Evolutionary conservation across 2,797 vertebrate species (phyloP).

Genomic region (Myiothlypis coronata): DNA sequence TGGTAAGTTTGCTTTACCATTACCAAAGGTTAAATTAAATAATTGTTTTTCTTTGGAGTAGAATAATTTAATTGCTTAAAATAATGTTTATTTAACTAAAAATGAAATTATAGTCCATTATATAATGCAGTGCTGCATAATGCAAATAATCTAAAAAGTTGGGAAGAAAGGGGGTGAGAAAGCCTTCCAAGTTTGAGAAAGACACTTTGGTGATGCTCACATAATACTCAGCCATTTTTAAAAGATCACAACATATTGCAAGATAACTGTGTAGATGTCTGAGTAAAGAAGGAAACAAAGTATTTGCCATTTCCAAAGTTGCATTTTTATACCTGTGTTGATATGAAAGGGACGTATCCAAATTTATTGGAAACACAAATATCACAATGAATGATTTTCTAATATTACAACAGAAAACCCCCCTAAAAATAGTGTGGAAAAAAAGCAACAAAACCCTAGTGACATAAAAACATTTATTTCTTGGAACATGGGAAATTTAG

Average conservation of each 20-base stretch:
- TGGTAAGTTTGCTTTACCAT: not conserved
- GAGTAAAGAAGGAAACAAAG: not conserved
- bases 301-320: not conserved
- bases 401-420: not conserved
- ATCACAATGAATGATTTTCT: not conserved
- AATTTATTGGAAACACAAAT: not conserved
- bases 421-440: not conserved
- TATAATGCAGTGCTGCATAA: not conserved
- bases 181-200: not conserved
- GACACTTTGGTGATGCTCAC: not conserved
- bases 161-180: not conserved
- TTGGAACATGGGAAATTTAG: not conserved
- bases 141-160: slow-evolving; percentile 1
- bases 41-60: slow-evolving; percentile 22
- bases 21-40: not conserved
- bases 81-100: slow-evolving; percentile 17
- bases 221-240: not conserved
- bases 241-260: not conserved
- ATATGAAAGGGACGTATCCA: not conserved
- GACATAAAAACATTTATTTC: not conserved
- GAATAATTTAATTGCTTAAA: not conserved
- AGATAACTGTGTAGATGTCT: not conserved
- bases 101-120: not conserved
- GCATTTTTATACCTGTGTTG: not conserved
- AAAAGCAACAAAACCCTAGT: not conserved